A percentile compares a stretch with the other conserved stretches of the same genome.
phyloP scores from a whole-genome alignment of 2,888 invertebrate species.

The Dyspetes luteomarginatus region DNA sequence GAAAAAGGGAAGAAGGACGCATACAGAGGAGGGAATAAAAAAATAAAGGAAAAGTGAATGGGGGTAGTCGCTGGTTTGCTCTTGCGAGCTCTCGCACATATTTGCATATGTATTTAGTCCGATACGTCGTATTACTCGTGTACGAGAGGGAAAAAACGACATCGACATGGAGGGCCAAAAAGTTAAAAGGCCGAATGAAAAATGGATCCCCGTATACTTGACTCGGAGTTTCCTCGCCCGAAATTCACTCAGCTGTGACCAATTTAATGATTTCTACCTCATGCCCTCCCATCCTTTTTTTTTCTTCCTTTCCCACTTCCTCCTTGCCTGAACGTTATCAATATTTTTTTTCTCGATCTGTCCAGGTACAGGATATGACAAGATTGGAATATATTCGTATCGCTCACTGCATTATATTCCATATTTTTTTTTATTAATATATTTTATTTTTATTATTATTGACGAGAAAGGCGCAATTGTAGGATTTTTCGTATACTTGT shows the following conservation, averaged over 20 bases:
- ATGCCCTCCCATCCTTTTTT: conserved; percentile 41
- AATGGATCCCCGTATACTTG: conserved; percentile 70
- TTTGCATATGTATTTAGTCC: conserved; percentile 81
- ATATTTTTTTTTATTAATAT: conserved; percentile 24
- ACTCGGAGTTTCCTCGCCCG: conserved; percentile 62
- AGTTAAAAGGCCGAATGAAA: conserved; percentile 80
- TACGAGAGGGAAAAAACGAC: conserved; percentile 34
- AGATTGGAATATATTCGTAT: conserved; percentile 24
- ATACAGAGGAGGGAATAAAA: too few species aligned
- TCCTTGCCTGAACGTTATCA: neutral
- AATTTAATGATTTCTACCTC: conserved; percentile 79
- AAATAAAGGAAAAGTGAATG: conserved; percentile 44
- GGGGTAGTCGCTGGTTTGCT: conserved; percentile 20
- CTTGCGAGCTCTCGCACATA: conserved; percentile 70
- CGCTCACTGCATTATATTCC: neutral
- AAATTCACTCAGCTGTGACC: conserved; percentile 77
- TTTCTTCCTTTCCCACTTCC: conserved; percentile 8
- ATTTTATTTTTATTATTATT: conserved; percentile 11
- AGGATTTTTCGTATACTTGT: conserved; percentile 8
- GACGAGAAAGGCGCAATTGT: conserved; percentile 20
- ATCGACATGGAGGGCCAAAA: conserved; percentile 67
- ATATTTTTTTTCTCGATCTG: neutral
- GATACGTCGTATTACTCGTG: conserved; percentile 64
- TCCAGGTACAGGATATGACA: conserved; percentile 2
- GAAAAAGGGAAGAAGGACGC: conserved; percentile 38